These are phyloP conservation scores for Willowsia nigromaculata DNA, from an alignment of 2,888 invertebrate genomes.

Conservation along the genomic window DNA sequence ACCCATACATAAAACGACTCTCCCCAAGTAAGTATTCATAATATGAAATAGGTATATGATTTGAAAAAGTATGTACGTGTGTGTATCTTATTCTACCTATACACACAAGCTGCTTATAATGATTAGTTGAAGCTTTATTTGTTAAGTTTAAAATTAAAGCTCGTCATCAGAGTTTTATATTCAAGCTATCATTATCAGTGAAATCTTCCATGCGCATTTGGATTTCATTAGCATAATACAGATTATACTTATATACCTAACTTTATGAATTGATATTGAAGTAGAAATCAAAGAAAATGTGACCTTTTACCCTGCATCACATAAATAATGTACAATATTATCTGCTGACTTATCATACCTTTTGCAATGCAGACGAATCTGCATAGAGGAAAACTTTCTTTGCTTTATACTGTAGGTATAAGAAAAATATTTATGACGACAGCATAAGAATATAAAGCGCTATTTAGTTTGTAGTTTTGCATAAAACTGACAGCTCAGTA, in stretches of 20 bases:
- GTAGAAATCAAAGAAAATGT: background rate
- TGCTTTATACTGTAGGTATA: background rate
- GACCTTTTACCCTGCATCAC: constrained; percentile 48
- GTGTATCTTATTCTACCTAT: too few relatives aligned
- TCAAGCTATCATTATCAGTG: background rate
- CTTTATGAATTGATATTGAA: background rate
- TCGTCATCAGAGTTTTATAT: background rate
- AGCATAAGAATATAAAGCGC: too few relatives aligned
- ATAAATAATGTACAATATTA: background rate
- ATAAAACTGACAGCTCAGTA: too few relatives aligned
- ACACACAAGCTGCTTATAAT: background rate
- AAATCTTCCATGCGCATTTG: background rate
- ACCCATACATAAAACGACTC: too few relatives aligned
- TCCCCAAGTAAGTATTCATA: too few relatives aligned
- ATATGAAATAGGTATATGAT: background rate
- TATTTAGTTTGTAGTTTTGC: too few relatives aligned
- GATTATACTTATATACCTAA: background rate
- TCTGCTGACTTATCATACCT: background rate
- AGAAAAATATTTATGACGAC: background rate
- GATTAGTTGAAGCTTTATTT: background rate
- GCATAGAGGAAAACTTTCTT: background rate
- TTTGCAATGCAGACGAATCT: constrained; percentile 27
- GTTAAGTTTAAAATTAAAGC: background rate
- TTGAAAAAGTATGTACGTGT: too few relatives aligned
- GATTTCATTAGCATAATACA: background rate